Conservation (phyloP, 2,113 vertebrate species). For the Caretta caretta region DNA sequence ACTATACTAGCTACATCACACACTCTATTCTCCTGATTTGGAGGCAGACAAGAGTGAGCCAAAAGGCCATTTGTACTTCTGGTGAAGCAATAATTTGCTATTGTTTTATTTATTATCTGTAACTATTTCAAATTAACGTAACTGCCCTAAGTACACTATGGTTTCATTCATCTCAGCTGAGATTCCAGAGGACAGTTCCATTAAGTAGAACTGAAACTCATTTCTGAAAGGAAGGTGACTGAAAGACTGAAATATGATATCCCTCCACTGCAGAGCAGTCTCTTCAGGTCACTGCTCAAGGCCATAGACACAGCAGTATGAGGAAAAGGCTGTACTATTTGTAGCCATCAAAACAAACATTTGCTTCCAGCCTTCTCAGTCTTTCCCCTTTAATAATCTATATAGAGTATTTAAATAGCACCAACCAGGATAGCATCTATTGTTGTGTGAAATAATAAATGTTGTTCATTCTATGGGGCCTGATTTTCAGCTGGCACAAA, state of each 20-base stretch:
- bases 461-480: neutral
- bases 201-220: neutral
- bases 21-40: neutral
- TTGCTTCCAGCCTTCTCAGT: neutral
- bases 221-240: neutral
- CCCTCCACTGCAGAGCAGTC: neutral
- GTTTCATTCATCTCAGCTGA: constrained; percentile 33
- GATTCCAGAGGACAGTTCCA: constrained; percentile 10
- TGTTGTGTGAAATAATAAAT: neutral
- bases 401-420: neutral
- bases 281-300: constrained; percentile 28
- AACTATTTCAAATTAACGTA: neutral
- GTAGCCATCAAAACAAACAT: neutral
- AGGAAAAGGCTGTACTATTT: neutral
- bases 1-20: neutral
- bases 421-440: neutral
- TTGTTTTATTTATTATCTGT: neutral
- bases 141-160: accelerated
- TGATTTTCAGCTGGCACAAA: neutral
- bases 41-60: neutral
- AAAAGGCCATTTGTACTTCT: accelerated
- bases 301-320: constrained; percentile 37
- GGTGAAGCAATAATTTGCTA: neutral
- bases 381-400: neutral
- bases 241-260: neutral